Conservation (phyloP, 2,888 invertebrate genomes). For the Drosophila monieri region DNA sequence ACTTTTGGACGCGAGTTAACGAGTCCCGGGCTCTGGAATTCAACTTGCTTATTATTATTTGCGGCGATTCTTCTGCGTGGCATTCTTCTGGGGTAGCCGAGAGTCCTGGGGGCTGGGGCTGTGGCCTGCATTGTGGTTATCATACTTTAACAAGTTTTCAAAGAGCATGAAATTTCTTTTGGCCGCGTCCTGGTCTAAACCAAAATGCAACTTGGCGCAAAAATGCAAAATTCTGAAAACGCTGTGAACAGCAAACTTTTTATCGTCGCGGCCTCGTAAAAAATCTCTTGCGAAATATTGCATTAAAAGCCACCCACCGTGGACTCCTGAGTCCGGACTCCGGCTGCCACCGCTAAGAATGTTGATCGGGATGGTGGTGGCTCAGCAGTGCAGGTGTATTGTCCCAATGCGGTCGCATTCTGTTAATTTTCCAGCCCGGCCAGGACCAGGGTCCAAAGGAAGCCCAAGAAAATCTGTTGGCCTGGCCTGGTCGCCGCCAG, state of each 20-base stretch:
- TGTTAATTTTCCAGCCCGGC: conserved; percentile 65
- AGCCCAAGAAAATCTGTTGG: conserved; percentile 45
- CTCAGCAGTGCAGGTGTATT: conserved; percentile 66
- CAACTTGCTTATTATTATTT: conserved; percentile 76
- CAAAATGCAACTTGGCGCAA: conserved; percentile 51
- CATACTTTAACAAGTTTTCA: conserved; percentile 83
- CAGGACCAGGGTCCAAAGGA: conserved; percentile 52
- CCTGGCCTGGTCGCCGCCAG: background rate
- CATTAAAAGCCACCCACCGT: conserved; percentile 64
- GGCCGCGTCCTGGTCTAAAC: conserved; percentile 43
- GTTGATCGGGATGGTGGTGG: conserved; percentile 22
- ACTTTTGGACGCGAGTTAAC: conserved; percentile 72
- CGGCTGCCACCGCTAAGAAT: conserved; percentile 15
- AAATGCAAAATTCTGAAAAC: conserved; percentile 64
- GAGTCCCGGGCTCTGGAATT: conserved; percentile 55
- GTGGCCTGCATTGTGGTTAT: conserved; percentile 80
- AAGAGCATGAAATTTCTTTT: conserved; percentile 78
- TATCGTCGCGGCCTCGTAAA: conserved; percentile 61
- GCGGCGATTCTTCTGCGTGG: conserved; percentile 48
- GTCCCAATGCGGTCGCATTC: conserved; percentile 68
- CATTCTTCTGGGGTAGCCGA: conserved; percentile 15
- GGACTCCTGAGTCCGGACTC: background rate
- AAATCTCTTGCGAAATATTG: conserved; percentile 69
- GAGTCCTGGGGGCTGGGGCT: conserved; percentile 7
- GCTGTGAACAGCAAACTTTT: conserved; percentile 77